Evolutionary conservation across 2,113 vertebrate species (phyloP).

Genomic region (Otis tarda): DNA sequence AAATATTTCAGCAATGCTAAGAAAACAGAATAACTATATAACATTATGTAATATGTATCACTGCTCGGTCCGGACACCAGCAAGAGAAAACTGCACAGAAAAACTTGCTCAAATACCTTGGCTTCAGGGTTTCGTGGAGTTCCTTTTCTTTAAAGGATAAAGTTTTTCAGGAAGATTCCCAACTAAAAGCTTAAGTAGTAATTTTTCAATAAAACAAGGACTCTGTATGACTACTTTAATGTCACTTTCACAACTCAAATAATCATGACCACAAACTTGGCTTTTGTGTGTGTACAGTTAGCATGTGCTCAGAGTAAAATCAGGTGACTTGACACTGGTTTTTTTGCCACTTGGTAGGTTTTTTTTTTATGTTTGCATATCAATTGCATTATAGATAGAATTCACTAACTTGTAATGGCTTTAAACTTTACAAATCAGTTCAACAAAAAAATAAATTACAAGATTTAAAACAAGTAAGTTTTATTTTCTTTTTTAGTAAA

Average conservation of each 20-base stretch:
- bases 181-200: background rate
- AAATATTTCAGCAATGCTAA: background rate
- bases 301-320: background rate
- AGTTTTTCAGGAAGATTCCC: background rate
- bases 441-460: background rate
- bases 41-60: background rate
- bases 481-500: background rate
- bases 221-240: background rate
- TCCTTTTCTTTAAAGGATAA: background rate
- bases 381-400: background rate
- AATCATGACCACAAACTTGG: background rate
- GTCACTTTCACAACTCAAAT: background rate
- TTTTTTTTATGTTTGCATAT: background rate
- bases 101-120: background rate
- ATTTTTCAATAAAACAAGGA: background rate
- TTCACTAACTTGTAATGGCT: background rate
- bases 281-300: background rate
- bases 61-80: background rate
- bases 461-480: background rate
- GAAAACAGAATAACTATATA: background rate
- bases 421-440: background rate
- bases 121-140: background rate
- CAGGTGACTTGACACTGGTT: fast-evolving
- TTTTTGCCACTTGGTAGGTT: background rate
- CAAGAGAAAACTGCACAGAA: background rate